Conservation (phyloP, 2,113 vertebrate species). For the Oceanites oceanicus region DNA sequence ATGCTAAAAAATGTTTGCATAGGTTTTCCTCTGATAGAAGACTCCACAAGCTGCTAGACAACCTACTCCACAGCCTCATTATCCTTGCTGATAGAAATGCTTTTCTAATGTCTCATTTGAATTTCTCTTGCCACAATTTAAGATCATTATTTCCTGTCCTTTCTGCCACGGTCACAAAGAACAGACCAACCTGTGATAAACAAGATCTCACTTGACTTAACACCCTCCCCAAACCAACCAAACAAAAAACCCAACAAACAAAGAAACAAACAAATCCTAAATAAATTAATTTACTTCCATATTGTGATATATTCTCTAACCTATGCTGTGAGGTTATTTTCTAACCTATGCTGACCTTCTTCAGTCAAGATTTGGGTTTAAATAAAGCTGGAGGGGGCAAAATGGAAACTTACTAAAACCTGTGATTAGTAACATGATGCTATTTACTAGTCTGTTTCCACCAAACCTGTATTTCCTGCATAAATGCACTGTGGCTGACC, state of each 20-base stretch:
- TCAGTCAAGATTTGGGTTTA: neutral
- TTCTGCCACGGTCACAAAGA: neutral
- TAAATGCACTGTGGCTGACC: neutral
- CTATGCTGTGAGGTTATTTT: neutral
- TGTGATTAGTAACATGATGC: neutral
- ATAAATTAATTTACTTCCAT: neutral
- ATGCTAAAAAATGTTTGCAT: neutral
- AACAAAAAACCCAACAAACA: neutral
- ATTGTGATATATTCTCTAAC: neutral
- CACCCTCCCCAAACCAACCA: neutral
- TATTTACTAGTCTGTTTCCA: neutral
- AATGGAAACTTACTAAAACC: neutral
- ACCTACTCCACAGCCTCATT: neutral
- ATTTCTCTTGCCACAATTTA: neutral
- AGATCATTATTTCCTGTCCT: neutral
- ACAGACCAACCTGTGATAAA: neutral
- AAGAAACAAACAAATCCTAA: neutral
- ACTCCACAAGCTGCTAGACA: neutral
- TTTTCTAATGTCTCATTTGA: neutral
- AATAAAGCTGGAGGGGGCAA: neutral
- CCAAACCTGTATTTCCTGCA: neutral
- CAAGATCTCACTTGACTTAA: neutral
- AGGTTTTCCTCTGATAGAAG: neutral
- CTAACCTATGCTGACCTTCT: neutral
- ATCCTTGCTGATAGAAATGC: neutral